Evolutionary conservation across 2,113 vertebrate species (phyloP).

Genomic region (Phaethon lepturus): DNA sequence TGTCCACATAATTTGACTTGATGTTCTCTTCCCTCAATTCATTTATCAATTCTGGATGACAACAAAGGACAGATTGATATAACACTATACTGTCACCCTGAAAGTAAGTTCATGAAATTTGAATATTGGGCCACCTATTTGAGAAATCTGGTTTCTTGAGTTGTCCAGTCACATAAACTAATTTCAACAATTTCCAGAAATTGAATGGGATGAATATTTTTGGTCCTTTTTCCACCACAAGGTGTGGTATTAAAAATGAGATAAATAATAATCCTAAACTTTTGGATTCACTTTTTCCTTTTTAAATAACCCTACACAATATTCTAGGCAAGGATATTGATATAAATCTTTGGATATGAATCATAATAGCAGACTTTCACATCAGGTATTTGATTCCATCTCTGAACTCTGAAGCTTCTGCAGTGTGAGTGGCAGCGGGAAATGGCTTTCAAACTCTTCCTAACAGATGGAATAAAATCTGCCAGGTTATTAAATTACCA

Average conservation of each 20-base stretch:
- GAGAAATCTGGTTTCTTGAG: not conserved
- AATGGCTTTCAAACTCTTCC: slow-evolving; percentile 68
- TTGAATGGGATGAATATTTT: not conserved
- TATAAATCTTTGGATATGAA: slow-evolving; percentile 59
- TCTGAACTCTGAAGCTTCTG: slow-evolving; percentile 49
- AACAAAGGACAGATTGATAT: not conserved
- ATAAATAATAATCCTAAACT: not conserved
- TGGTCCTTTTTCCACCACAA: not conserved
- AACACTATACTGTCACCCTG: not conserved
- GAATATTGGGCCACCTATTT: not conserved
- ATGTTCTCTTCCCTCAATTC: not conserved
- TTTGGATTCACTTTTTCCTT: not conserved
- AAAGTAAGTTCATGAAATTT: not conserved
- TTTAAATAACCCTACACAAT: not conserved
- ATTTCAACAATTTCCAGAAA: not conserved
- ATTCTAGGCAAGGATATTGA: slow-evolving; percentile 19
- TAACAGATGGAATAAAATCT: slow-evolving; percentile 72
- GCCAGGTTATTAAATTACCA: slow-evolving; percentile 72
- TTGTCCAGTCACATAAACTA: not conserved
- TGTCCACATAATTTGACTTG: not conserved
- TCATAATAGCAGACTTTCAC: slow-evolving; percentile 54
- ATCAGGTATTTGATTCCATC: slow-evolving; percentile 63
- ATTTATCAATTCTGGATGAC: not conserved
- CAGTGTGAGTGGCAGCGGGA: slow-evolving; percentile 58
- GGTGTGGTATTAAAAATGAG: not conserved